phyloP scores from a whole-genome alignment of 2,888 invertebrate genomes.

The Mylabris sibirica region DNA sequence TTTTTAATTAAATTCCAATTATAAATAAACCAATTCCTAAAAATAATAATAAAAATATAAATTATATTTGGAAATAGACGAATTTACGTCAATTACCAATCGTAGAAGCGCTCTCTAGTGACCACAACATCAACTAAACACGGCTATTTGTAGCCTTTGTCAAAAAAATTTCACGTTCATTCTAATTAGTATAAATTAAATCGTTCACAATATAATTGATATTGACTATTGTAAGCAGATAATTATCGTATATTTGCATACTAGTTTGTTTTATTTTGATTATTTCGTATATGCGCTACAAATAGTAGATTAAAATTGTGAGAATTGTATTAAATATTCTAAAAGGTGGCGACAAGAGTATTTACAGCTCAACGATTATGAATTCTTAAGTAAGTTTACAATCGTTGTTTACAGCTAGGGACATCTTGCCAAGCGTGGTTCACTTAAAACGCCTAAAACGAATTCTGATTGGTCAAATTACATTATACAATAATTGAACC shows the following conservation, averaged over 20 bases:
- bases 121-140: not conserved
- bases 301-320: too few species aligned
- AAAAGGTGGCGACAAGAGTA: not conserved
- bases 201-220: too few species aligned
- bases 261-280: too few species aligned
- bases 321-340: not conserved
- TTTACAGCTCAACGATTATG: too few species aligned
- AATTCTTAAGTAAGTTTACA: too few species aligned
- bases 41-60: not conserved
- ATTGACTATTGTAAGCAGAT: too few species aligned
- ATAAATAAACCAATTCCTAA: slow-evolving; percentile 6
- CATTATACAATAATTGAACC: not conserved
- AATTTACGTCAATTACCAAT: not conserved
- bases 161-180: not conserved
- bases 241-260: too few species aligned
- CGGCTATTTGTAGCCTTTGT: not conserved
- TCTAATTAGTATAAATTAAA: not conserved
- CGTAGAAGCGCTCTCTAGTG: not conserved
- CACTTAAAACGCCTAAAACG: too few species aligned
- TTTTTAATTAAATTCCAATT: not conserved
- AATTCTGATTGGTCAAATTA: not conserved
- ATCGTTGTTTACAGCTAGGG: not conserved
- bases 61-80: not conserved
- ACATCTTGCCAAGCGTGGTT: too few species aligned
- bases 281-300: too few species aligned